Percentiles rank a stretch among this genome's conserved stretches.
Conservation (phyloP, 1,140 invertebrate species). For the Tenebrio molitor region DNA sequence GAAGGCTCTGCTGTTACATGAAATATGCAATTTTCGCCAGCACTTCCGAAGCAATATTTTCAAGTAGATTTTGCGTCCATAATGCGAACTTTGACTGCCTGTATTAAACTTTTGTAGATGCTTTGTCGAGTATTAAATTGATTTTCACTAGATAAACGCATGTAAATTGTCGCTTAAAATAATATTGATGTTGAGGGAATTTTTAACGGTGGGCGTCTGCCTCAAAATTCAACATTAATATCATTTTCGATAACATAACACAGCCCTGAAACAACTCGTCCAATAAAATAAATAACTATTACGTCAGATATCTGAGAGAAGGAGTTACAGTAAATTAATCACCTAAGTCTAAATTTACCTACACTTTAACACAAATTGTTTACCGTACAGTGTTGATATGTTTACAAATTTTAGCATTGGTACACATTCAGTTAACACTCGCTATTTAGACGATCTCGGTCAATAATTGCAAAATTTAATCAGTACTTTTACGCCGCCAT, state of each 20-base stretch:
- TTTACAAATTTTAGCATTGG: conserved; percentile 31
- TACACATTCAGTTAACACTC: conserved; percentile 21
- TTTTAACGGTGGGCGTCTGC: neutral
- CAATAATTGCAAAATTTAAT: conserved; percentile 17
- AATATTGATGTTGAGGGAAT: conserved; percentile 20
- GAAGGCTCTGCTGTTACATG: no score
- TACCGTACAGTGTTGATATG: conserved; percentile 21
- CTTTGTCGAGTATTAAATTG: conserved; percentile 30
- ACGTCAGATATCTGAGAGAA: neutral
- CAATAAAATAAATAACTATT: conserved; percentile 30
- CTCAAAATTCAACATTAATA: conserved; percentile 3
- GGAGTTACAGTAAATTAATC: neutral
- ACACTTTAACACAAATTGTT: neutral
- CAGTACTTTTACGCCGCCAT: neutral
- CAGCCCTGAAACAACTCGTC: conserved; percentile 10
- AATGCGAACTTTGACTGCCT: conserved; percentile 14
- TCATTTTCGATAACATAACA: conserved; percentile 30
- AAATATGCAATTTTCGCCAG: no score
- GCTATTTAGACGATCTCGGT: conserved; percentile 3
- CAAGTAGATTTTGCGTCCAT: conserved; percentile 3
- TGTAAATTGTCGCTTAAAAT: conserved; percentile 25
- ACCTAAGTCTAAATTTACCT: neutral
- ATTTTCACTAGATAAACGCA: conserved; percentile 13
- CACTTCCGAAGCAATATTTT: no score
- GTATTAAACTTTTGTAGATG: conserved; percentile 29